These are phyloP conservation scores for Linyphia triangularis DNA, from an alignment of 2,888 invertebrate species.

Conservation along the genomic window DNA sequence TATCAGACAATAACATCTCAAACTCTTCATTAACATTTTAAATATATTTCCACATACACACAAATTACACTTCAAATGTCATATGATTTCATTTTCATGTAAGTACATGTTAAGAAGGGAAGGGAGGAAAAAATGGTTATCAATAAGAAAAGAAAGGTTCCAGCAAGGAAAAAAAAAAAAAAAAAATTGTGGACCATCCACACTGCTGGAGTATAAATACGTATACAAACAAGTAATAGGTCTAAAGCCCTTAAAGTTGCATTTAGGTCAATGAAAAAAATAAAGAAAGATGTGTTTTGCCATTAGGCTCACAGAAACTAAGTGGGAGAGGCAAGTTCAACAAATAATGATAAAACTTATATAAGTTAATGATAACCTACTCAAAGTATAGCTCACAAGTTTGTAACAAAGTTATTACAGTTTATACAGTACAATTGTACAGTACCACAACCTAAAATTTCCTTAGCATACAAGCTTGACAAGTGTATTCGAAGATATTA, in stretches of 20 bases:
- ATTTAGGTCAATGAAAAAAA: not conserved
- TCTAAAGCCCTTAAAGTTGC: not conserved
- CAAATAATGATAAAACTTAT: slow-evolving; percentile 34
- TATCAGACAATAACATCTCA: slow-evolving; percentile 55
- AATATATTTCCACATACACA: slow-evolving; percentile 66
- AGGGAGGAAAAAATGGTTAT: slow-evolving; percentile 13
- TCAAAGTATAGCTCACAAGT: slow-evolving; percentile 31
- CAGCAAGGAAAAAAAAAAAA: slow-evolving; percentile 1
- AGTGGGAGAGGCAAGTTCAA: slow-evolving; percentile 21
- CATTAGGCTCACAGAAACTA: not conserved
- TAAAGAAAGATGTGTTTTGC: slow-evolving; percentile 9
- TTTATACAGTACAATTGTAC: slow-evolving; percentile 58
- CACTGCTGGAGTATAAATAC: slow-evolving; percentile 52
- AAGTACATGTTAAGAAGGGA: slow-evolving; percentile 58
- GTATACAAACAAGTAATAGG: slow-evolving; percentile 30
- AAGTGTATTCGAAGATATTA: slow-evolving; percentile 54
- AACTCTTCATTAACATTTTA: slow-evolving; percentile 57
- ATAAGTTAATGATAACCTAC: slow-evolving; percentile 45
- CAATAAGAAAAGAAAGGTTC: not conserved
- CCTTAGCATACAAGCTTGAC: slow-evolving; percentile 60
- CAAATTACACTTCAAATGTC: slow-evolving; percentile 51
- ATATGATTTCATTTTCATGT: slow-evolving; percentile 59
- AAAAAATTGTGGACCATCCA: slow-evolving; percentile 57
- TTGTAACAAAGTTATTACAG: slow-evolving; percentile 37
- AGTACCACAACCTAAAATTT: slow-evolving; percentile 64